phyloP scores from a whole-genome alignment of 2,113 vertebrate genomes.

The Aegithalos caudatus region DNA sequence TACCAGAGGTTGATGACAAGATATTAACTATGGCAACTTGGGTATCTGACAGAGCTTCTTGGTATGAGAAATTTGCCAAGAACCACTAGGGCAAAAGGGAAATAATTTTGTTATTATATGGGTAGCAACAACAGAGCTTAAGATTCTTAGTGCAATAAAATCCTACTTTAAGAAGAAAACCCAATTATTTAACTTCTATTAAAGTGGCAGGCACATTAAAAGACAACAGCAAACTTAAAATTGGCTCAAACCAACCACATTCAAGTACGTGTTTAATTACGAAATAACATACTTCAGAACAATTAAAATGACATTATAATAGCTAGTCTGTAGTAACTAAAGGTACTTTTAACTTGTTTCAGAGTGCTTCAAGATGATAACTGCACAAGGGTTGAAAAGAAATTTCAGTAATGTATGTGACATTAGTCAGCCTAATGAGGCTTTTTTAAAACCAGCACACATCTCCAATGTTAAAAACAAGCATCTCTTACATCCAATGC shows the following conservation, averaged over 20 bases:
- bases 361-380: neutral
- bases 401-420: neutral
- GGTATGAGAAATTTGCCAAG: slow-evolving; percentile 94
- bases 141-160: neutral
- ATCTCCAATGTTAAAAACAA: neutral
- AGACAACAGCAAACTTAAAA: neutral
- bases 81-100: slow-evolving; percentile 85
- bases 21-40: slow-evolving; percentile 95
- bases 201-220: neutral
- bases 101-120: neutral
- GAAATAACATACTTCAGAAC: neutral
- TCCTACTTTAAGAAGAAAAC: neutral
- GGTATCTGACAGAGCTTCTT: slow-evolving; percentile 92
- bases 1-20: slow-evolving; percentile 95
- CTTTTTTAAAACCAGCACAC: neutral
- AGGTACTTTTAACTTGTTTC: neutral
- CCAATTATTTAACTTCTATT: neutral
- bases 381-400: neutral
- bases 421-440: neutral
- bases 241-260: neutral
- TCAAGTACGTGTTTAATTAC: neutral
- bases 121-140: neutral
- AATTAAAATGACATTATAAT: neutral
- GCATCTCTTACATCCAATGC: neutral
- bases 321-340: neutral